A percentile compares a stretch with the other conserved stretches of the same genome.
Conservation (phyloP, 1,140 invertebrate species). For the Leucophenga varia region DNA sequence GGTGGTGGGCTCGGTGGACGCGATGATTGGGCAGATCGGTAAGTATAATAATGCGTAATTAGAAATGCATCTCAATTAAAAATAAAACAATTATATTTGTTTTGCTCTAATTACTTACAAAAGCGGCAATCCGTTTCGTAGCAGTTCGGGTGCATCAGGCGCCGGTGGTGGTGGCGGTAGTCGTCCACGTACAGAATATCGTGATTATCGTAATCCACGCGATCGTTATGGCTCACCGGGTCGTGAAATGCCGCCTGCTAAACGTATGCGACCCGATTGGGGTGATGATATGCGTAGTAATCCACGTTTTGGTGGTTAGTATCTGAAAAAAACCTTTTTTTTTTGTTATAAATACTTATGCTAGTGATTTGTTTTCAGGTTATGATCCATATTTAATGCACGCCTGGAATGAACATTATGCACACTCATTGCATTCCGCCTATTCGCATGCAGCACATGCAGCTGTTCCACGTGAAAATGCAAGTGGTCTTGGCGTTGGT, state of each 20-base stretch:
- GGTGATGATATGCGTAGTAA: conserved; percentile 56
- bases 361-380: conserved; percentile 16
- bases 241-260: conserved; percentile 76
- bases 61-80: no score
- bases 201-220: conserved; percentile 66
- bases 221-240: conserved; percentile 73
- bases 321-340: not conserved
- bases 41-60: no score
- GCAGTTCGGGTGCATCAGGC: conserved; percentile 45
- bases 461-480: conserved; percentile 20
- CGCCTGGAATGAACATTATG: conserved; percentile 52
- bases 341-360: not conserved
- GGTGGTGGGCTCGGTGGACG: conserved; percentile 57
- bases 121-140: conserved; percentile 47
- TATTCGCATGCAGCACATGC: conserved; percentile 44
- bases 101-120: conserved; percentile 11
- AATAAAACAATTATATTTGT: not conserved
- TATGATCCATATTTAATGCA: conserved; percentile 51
- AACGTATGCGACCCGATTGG: conserved; percentile 79
- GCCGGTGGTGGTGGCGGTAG: conserved; percentile 42
- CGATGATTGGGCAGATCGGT: conserved; percentile 76
- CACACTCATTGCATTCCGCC: conserved; percentile 54
- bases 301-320: conserved; percentile 57
- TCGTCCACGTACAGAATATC: conserved; percentile 66
- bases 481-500: conserved; percentile 14